Evolutionary conservation across 2,888 invertebrate genomes (phyloP).

Genomic region (Platypus cylindrus): DNA sequence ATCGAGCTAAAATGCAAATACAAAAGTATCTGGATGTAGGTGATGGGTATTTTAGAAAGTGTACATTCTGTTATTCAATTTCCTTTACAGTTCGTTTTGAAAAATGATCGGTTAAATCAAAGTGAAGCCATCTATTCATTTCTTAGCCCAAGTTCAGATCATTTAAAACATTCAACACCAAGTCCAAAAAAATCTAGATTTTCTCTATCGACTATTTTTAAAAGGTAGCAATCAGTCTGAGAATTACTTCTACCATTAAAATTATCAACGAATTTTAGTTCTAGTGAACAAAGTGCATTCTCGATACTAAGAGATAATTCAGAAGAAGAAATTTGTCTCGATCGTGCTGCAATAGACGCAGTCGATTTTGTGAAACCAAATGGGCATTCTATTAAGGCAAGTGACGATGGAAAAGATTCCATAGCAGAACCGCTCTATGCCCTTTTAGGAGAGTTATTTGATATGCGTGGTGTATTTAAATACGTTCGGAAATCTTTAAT

Average conservation of each 20-base stretch:
- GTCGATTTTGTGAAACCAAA: conserved; percentile 33
- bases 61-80: too few species aligned
- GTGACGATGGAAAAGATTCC: conserved; percentile 61
- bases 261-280: conserved; percentile 17
- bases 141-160: conserved; percentile 84
- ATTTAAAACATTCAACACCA: conserved; percentile 64
- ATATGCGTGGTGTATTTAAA: conserved; percentile 77
- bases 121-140: conserved; percentile 84
- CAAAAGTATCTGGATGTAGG: conserved; percentile 77
- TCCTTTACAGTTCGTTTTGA: conserved; percentile 61
- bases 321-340: conserved; percentile 70
- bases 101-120: conserved; percentile 75
- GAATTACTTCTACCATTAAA: not conserved
- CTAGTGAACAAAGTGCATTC: conserved; percentile 23
- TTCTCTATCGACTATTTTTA: conserved; percentile 74
- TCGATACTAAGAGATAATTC: conserved; percentile 49
- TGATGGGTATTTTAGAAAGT: conserved; percentile 12
- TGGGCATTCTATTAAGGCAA: conserved; percentile 33
- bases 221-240: conserved; percentile 52
- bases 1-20: conserved; percentile 70
- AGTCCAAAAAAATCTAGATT: conserved; percentile 78
- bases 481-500: conserved; percentile 80
- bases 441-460: conserved; percentile 78
- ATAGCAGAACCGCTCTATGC: conserved; percentile 86
- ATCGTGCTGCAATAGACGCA: conserved; percentile 41